These are phyloP conservation scores for Catharus fuscescens DNA, from an alignment of 2,113 vertebrate species.

Conservation along the genomic window DNA sequence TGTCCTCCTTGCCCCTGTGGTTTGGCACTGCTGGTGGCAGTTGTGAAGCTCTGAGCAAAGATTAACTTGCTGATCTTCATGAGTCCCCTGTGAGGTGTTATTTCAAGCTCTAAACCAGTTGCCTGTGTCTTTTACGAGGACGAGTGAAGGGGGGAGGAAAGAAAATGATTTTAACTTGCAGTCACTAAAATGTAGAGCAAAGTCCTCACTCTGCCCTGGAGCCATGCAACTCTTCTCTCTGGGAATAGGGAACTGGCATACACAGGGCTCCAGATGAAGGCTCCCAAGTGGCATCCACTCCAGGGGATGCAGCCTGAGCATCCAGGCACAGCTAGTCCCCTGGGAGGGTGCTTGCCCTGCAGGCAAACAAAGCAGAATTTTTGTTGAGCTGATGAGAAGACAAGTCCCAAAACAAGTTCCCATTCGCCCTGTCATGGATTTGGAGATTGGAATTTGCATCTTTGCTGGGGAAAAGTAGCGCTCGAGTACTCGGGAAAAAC, in stretches of 20 bases:
- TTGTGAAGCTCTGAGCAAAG: constrained; percentile 25
- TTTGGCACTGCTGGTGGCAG: neutral
- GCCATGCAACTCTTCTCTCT: neutral
- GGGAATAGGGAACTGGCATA: neutral
- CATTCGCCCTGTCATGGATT: neutral
- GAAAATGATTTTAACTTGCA: constrained; percentile 26
- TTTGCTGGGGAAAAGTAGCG: neutral
- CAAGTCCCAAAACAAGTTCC: neutral
- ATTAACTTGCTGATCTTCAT: constrained; percentile 12
- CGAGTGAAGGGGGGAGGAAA: neutral
- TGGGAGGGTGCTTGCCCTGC: neutral
- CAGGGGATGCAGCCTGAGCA: neutral
- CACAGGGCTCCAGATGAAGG: neutral
- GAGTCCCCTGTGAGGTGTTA: constrained; percentile 57
- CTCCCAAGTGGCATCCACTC: neutral
- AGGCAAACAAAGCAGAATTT: constrained; percentile 15
- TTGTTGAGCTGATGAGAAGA: constrained; percentile 27
- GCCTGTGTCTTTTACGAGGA: constrained; percentile 54
- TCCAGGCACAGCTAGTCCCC: neutral
- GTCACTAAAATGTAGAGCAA: constrained; percentile 44
- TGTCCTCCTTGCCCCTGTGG: neutral
- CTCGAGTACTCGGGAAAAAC: neutral
- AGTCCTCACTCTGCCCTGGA: constrained; percentile 19
- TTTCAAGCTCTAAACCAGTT: constrained; percentile 62
- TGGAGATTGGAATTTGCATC: neutral